Conservation (phyloP, 2,113 vertebrate species). For the Pleuronectes platessa region DNA sequence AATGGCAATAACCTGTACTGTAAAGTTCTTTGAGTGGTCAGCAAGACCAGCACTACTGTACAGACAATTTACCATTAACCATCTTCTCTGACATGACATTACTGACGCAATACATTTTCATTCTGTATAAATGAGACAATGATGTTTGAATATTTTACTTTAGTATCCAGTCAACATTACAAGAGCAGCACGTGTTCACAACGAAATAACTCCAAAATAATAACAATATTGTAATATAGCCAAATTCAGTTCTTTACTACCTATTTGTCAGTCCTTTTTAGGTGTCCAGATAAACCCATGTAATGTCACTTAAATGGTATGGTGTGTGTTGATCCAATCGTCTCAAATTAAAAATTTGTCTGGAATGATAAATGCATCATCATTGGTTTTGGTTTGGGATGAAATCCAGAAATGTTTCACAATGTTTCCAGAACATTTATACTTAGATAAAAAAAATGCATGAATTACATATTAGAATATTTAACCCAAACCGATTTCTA, state of each 20-base stretch:
- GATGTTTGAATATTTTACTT: constrained; percentile 60
- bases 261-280: constrained; percentile 48
- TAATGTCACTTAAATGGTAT: constrained; percentile 40
- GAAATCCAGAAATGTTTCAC: constrained; percentile 23
- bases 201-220: constrained; percentile 71
- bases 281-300: constrained; percentile 41
- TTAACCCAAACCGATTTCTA: not conserved
- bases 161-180: constrained; percentile 77
- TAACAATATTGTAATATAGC: constrained; percentile 62
- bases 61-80: no score
- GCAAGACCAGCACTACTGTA: no score
- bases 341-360: not conserved
- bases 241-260: constrained; percentile 57
- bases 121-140: constrained; percentile 53
- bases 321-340: not conserved
- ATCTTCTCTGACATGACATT: no score
- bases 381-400: constrained; percentile 6
- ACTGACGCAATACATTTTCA: no score
- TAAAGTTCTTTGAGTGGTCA: no score
- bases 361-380: constrained; percentile 4
- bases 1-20: no score
- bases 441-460: not conserved
- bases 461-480: not conserved
- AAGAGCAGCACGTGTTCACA: constrained; percentile 75
- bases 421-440: not conserved